Conservation (phyloP, 1,140 invertebrate species). For the Drosophila bocqueti region DNA sequence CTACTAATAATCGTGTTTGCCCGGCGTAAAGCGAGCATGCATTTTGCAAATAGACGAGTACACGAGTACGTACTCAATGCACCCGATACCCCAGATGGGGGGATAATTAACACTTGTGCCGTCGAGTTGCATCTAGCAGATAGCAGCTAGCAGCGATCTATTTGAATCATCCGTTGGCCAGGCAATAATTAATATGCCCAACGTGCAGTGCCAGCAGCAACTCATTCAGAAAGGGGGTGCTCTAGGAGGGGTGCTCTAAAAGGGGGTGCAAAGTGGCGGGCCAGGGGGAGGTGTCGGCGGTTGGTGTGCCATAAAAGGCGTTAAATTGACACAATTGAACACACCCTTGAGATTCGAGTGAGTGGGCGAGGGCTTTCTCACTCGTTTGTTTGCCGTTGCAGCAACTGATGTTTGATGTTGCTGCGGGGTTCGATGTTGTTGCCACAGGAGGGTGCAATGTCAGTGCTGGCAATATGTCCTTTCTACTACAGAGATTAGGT, state of each 20-base stretch:
- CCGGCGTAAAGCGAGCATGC: constrained; percentile 70
- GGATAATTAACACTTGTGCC: constrained; percentile 75
- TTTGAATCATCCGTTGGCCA: constrained; percentile 38
- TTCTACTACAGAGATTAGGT: not conserved
- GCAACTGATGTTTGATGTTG: constrained; percentile 47
- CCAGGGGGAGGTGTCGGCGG: constrained; percentile 14
- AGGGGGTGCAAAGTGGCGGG: not conserved
- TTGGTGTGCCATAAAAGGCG: constrained; percentile 75
- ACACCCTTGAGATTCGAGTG: constrained; percentile 79
- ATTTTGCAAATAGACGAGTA: constrained; percentile 47
- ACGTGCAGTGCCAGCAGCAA: constrained; percentile 48
- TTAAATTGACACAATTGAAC: constrained; percentile 85
- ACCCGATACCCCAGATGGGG: constrained; percentile 16
- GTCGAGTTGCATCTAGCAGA: constrained; percentile 43
- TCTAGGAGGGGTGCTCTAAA: not conserved
- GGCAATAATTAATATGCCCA: constrained; percentile 81
- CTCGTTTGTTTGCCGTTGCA: constrained; percentile 41
- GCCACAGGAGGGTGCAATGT: constrained; percentile 48
- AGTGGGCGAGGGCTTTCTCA: constrained; percentile 39
- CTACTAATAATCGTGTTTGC: constrained; percentile 79
- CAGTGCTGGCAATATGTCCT: not conserved
- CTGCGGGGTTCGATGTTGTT: constrained; percentile 12
- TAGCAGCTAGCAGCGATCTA: constrained; percentile 35
- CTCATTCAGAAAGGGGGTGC: constrained; percentile 6
- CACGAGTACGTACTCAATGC: not conserved